phyloP scores from a whole-genome alignment of 2,888 invertebrate species.

The Tenthredo distinguenda region DNA sequence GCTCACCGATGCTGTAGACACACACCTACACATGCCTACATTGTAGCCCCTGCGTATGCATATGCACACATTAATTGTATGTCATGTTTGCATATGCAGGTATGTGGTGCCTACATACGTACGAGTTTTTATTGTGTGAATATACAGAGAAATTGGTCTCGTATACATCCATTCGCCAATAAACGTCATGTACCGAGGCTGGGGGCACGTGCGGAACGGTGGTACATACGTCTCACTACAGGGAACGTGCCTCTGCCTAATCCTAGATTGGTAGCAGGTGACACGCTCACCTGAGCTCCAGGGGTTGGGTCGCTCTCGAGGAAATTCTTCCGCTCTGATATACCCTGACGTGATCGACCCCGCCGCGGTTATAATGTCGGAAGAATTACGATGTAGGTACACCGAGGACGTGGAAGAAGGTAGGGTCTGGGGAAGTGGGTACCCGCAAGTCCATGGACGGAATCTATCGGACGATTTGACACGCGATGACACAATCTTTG shows the following conservation, averaged over 20 bases:
- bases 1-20: neutral
- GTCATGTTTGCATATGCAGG: neutral
- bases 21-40: neutral
- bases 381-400: neutral
- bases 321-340: neutral
- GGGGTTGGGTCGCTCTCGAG: neutral
- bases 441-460: neutral
- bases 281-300: slow-evolving; percentile 30
- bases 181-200: slow-evolving; percentile 22
- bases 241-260: slow-evolving; percentile 26
- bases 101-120: neutral
- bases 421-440: neutral
- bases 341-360: neutral
- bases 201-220: slow-evolving; percentile 17
- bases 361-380: neutral
- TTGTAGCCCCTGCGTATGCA: neutral
- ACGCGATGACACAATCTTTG: neutral
- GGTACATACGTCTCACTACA: neutral
- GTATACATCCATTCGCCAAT: neutral
- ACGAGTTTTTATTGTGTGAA: neutral
- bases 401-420: neutral
- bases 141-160: neutral
- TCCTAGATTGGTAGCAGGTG: slow-evolving; percentile 32
- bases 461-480: neutral
- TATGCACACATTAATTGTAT: neutral